Conservation (phyloP, 1,140 invertebrate genomes). For the Himalopsyche phryganea region DNA sequence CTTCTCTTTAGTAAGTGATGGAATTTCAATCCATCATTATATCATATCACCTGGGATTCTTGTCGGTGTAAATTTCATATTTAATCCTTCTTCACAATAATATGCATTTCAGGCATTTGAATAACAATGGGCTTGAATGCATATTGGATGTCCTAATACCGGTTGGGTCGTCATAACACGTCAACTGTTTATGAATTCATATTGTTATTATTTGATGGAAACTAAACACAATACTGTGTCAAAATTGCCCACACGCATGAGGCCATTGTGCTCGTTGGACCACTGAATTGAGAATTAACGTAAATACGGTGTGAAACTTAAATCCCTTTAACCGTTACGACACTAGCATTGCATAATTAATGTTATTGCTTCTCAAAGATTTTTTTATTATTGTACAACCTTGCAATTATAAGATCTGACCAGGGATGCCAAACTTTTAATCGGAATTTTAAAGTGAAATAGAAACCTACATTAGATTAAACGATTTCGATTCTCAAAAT, state of each 20-base stretch:
- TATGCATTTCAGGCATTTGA: conserved; percentile 32
- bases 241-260: conserved; percentile 26
- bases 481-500: too few species aligned
- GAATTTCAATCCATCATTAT: too few species aligned
- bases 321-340: conserved; percentile 30
- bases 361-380: too few species aligned
- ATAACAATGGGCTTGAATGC: conserved; percentile 21
- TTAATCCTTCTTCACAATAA: conserved; percentile 30
- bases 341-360: not conserved
- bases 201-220: conserved; percentile 16
- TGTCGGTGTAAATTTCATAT: not conserved
- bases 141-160: conserved; percentile 11
- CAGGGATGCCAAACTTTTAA: too few species aligned
- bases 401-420: too few species aligned
- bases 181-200: conserved; percentile 34
- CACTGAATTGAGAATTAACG: conserved; percentile 19
- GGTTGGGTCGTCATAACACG: conserved; percentile 32
- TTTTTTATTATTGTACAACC: too few species aligned
- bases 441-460: too few species aligned
- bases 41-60: too few species aligned
- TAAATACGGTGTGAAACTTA: conserved; percentile 34
- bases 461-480: too few species aligned
- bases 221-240: conserved; percentile 14
- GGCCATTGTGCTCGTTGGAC: not conserved
- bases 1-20: too few species aligned